These are phyloP conservation scores for Mythimna pallens DNA, from an alignment of 2,888 invertebrate genomes.

Conservation along the genomic window DNA sequence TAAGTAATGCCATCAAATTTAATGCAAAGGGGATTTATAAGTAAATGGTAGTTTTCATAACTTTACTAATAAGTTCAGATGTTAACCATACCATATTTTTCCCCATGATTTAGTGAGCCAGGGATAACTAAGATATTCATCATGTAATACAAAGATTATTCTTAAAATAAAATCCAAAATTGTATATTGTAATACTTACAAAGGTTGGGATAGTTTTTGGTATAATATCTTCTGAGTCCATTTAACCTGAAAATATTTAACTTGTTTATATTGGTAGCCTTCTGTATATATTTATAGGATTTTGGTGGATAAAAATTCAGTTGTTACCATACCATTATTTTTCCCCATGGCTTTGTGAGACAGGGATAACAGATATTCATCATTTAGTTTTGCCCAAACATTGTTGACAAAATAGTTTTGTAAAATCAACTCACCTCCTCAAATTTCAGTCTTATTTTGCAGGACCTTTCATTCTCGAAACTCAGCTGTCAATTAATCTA, in stretches of 20 bases:
- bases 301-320: conserved; percentile 60
- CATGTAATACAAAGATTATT: conserved; percentile 58
- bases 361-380: conserved; percentile 84
- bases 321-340: conserved; percentile 81
- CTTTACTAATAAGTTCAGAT: conserved; percentile 62
- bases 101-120: conserved; percentile 81
- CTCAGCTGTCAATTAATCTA: neutral
- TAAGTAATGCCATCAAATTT: conserved; percentile 15
- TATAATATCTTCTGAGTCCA: neutral
- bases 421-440: conserved; percentile 17
- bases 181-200: conserved; percentile 10
- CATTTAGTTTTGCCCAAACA: conserved; percentile 58
- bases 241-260: conserved; percentile 13
- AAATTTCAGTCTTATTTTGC: neutral
- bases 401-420: neutral
- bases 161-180: conserved; percentile 2
- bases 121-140: conserved; percentile 83
- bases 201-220: neutral
- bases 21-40: neutral
- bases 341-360: conserved; percentile 80
- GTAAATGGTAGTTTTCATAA: too few species aligned
- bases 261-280: neutral
- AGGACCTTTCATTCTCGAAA: neutral
- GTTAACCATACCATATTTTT: conserved; percentile 80
- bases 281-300: neutral